These are phyloP conservation scores for Mimumesa dahlbomi DNA, from an alignment of 2,888 invertebrate genomes.

Conservation along the genomic window DNA sequence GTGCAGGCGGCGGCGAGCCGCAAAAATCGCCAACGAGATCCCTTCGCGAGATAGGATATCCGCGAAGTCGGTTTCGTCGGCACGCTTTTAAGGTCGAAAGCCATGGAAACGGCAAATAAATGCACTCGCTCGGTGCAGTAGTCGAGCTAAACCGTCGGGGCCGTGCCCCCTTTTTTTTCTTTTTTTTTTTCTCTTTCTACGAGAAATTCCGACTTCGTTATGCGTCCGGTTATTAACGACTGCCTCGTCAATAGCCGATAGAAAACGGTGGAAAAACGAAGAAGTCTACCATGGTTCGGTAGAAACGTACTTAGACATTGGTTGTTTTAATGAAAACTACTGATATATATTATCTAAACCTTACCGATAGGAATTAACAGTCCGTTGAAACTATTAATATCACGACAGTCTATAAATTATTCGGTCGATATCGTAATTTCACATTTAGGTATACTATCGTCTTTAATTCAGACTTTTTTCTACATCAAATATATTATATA, in stretches of 20 bases:
- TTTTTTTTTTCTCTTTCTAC: not conserved
- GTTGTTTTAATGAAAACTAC: too few species aligned
- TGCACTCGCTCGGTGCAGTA: conserved; percentile 39
- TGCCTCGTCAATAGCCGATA: not conserved
- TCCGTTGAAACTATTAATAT: too few species aligned
- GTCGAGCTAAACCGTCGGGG: conserved; percentile 6
- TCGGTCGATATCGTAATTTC: too few species aligned
- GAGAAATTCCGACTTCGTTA: conserved; percentile 16
- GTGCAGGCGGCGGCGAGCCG: conserved; percentile 43
- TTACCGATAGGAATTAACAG: too few species aligned
- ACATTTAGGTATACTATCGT: too few species aligned
- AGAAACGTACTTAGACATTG: too few species aligned
- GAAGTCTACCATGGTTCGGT: too few species aligned
- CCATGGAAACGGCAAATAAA: conserved; percentile 60
- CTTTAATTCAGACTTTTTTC: too few species aligned
- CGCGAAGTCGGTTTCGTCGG: conserved; percentile 69
- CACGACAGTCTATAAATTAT: too few species aligned
- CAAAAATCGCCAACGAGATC: conserved; percentile 67
- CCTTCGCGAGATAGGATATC: conserved; percentile 74
- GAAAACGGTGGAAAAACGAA: too few species aligned
- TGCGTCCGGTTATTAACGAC: not conserved
- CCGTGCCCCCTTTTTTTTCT: conserved; percentile 24
- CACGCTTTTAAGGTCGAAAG: conserved; percentile 72
- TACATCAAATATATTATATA: too few species aligned
- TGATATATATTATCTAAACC: too few species aligned